Evolutionary conservation across 2,797 vertebrate species (phyloP).

Genomic region (Poliocrania exsul): DNA sequence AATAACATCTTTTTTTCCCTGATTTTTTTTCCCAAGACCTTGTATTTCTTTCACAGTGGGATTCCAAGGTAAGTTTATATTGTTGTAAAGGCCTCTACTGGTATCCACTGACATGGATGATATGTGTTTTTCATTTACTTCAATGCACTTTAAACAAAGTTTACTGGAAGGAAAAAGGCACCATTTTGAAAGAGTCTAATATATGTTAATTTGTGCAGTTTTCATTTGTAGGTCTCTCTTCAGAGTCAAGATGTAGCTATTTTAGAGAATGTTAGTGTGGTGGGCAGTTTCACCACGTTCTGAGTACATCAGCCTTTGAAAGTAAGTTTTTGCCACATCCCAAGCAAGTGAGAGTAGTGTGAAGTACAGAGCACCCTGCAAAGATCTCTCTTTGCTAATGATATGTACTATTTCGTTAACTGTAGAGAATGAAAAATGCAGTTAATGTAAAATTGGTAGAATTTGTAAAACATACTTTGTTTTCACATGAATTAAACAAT

Average conservation of each 20-base stretch:
- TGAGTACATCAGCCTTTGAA: neutral
- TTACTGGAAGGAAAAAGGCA: neutral
- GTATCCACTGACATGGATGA: neutral
- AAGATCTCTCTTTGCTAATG: neutral
- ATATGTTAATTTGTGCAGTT: neutral
- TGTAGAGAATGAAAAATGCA: neutral
- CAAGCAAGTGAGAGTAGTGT: neutral
- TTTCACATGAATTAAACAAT: neutral
- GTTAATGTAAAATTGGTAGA: neutral
- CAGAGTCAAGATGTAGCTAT: neutral
- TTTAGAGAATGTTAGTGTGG: neutral
- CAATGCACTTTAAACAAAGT: neutral
- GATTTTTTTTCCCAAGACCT: neutral
- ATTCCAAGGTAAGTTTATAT: neutral
- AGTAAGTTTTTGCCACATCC: slow-evolving; percentile 10
- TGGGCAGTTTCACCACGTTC: neutral
- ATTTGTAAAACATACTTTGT: neutral
- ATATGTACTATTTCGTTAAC: neutral
- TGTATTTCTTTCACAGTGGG: neutral
- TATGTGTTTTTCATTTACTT: neutral
- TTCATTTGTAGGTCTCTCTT: neutral
- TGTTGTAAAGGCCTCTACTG: neutral
- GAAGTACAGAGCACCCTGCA: neutral
- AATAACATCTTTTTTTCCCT: neutral
- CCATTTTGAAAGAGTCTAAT: neutral